phyloP scores from a whole-genome alignment of 2,797 vertebrate genomes.

The Falco peregrinus region DNA sequence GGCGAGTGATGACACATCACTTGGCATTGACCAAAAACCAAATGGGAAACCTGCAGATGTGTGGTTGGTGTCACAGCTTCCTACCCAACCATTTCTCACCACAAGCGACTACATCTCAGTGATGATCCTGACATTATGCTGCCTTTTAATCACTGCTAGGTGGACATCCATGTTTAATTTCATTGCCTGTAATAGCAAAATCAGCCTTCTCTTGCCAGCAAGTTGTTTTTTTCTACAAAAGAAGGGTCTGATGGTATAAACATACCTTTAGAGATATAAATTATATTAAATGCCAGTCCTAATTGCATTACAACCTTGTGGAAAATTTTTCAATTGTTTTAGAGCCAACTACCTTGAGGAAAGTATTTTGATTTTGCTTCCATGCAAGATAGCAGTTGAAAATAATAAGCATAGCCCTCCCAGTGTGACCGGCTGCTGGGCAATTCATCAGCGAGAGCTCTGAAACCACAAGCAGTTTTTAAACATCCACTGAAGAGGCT shows the following conservation, averaged over 20 bases:
- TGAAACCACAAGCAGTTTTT: background rate
- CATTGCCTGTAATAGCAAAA: background rate
- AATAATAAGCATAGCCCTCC: background rate
- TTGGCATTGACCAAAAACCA: background rate
- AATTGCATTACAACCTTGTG: conserved; percentile 36
- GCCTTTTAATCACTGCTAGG: conserved; percentile 1
- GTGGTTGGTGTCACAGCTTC: conserved; percentile 1
- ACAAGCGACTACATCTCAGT: background rate
- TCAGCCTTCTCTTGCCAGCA: background rate
- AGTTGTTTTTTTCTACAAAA: background rate
- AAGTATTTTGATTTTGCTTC: conserved; percentile 47
- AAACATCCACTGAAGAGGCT: background rate
- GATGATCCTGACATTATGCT: background rate
- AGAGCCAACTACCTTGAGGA: conserved; percentile 43
- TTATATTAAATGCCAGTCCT: conserved; percentile 4
- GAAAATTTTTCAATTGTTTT: conserved; percentile 55
- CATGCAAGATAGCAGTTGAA: background rate
- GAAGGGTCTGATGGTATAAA: background rate
- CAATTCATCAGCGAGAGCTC: conserved; percentile 23
- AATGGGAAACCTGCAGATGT: conserved; percentile 34
- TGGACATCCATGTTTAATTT: background rate
- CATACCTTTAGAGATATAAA: conserved; percentile 28
- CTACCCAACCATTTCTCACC: background rate
- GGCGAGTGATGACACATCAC: background rate
- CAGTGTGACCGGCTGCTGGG: conserved; percentile 15